Base-by-base conservation (phyloP, 2,113 vertebrate species). In the Phoenicopterus ruber region DNA sequence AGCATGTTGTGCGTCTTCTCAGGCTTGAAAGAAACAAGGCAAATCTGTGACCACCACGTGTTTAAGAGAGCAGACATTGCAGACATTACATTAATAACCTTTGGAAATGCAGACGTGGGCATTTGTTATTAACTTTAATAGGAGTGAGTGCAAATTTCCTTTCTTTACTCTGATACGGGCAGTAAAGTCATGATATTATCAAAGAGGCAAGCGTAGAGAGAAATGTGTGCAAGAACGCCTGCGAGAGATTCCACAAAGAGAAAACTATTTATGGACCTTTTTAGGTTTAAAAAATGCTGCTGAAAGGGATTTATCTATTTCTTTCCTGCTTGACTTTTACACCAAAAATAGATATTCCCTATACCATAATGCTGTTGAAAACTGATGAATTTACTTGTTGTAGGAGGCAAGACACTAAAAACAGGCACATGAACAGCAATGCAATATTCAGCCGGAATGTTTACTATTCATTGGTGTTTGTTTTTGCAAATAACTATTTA, bases 401-500 rank as follows among this genome's bases (percentile, higher is more conserved):
- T 22, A 69, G 74, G 32, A 87, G 49, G 38, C 24, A 77, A 80
- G 70, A 49, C 44, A n/a, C 44, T 70, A 61, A 85, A 91, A 87
- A 9, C 61, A 89, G 84, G 28, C 57, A 38, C 58, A 42, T 40
- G 58, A 91, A 9, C 58, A 82, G 46, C 61, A 87, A 44, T 1
- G 24, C 22, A 86, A 46, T 93, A 80, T 91, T 94, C 93, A 96
- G 70, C 54, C 6, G 3, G 66, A 85, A 49, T 62, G 36, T 95
- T 97, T 94, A 93, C 87, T 72, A 19, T 79, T 52, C 65, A 2
- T 5, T 54, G n/a, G 52, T 93, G 78, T 95, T 94, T 96, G 87
- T 6, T 94, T 95, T 90, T 91, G 70, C 58, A 88, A 85, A 91
- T 87, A 82, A 49, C 81, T 93, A 22, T 90, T 91, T 94, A 86